Percentiles rank a stretch among this genome's conserved stretches.
These are phyloP conservation scores for Emmelina monodactyla DNA, from an alignment of 2,888 invertebrate genomes.

Conservation along the genomic window DNA sequence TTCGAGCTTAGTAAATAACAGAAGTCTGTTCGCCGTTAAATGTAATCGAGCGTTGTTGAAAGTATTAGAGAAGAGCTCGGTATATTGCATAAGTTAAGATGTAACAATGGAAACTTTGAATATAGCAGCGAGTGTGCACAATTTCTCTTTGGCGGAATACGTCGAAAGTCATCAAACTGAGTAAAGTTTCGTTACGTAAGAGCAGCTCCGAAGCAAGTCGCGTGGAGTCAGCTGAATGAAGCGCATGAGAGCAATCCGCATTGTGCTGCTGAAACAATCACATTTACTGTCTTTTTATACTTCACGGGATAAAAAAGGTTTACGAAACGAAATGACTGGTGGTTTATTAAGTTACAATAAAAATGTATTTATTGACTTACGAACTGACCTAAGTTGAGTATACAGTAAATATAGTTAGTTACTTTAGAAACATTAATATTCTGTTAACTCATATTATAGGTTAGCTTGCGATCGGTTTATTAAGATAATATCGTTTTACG, in stretches of 20 bases:
- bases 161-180: slow-evolving; percentile 34
- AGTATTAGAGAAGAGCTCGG: slow-evolving; percentile 62
- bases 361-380: too few relatives aligned
- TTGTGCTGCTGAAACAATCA: too few relatives aligned
- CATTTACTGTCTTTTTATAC: too few relatives aligned
- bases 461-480: too few relatives aligned
- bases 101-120: slow-evolving; percentile 61
- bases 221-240: neutral
- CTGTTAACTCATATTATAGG: too few relatives aligned
- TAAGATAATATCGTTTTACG: too few relatives aligned
- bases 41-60: slow-evolving; percentile 62
- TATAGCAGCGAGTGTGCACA: slow-evolving; percentile 52
- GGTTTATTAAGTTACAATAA: too few relatives aligned
- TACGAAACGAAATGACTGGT: too few relatives aligned
- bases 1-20: slow-evolving; percentile 64
- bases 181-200: slow-evolving; percentile 32
- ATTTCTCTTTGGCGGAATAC: slow-evolving; percentile 46
- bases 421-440: too few relatives aligned
- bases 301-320: too few relatives aligned
- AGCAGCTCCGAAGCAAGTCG: neutral
- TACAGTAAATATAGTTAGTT: too few relatives aligned
- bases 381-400: too few relatives aligned
- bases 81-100: slow-evolving; percentile 64
- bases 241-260: neutral
- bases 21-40: slow-evolving; percentile 60